Evolutionary conservation across 2,113 vertebrate genomes (phyloP).

Genomic region (Pelecanoides urinatrix): DNA sequence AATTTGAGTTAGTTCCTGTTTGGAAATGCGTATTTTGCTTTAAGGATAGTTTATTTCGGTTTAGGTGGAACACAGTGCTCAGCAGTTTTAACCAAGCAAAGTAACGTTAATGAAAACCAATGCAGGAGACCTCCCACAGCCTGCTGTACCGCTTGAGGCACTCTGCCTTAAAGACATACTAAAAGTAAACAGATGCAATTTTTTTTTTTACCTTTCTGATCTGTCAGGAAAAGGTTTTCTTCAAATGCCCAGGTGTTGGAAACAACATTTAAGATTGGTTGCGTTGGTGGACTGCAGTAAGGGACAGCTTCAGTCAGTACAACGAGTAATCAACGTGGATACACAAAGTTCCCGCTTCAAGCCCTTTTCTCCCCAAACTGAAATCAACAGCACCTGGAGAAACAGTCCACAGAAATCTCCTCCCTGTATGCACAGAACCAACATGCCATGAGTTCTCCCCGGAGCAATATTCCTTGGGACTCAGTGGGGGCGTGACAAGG

Average conservation of each 20-base stretch:
- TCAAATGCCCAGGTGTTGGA: not conserved
- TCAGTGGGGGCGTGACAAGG: not conserved
- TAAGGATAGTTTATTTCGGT: not conserved
- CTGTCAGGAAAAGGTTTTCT: not conserved
- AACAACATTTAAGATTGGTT: not conserved
- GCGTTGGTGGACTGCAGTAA: not conserved
- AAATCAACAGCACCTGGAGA: not conserved
- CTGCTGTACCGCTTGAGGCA: not conserved
- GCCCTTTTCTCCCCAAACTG: not conserved
- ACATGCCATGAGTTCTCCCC: not conserved
- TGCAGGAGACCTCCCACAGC: not conserved
- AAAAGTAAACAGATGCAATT: not conserved
- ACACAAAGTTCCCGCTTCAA: not conserved
- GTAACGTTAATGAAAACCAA: not conserved
- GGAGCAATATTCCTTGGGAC: not conserved
- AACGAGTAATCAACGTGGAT: rapidly evolving
- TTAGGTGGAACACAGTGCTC: not conserved
- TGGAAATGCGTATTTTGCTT: not conserved
- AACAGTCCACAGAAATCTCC: not conserved
- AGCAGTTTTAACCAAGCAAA: not conserved
- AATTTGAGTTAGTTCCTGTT: not conserved
- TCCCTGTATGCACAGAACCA: not conserved
- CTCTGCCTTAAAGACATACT: not conserved
- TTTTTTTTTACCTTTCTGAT: not conserved
- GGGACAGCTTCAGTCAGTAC: not conserved